phyloP scores from a whole-genome alignment of 2,888 invertebrate species.

The Papilio elwesi region DNA sequence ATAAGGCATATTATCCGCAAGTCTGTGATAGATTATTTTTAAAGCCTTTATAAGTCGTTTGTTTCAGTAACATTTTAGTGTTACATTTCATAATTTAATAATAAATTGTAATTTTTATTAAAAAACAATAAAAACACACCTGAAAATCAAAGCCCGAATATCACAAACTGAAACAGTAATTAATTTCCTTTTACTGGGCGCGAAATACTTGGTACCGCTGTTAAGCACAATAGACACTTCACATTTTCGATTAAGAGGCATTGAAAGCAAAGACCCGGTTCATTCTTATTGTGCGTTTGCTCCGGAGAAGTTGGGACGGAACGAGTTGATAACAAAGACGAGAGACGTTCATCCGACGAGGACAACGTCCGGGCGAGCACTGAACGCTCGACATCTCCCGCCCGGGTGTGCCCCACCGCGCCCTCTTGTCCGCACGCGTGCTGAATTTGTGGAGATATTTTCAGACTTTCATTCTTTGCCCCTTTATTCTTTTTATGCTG shows the following conservation, averaged over 20 bases:
- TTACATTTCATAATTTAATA: too few relatives aligned
- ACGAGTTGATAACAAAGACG: slow-evolving; percentile 39
- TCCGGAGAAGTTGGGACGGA: slow-evolving; percentile 50
- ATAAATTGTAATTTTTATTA: background rate
- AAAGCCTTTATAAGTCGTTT: background rate
- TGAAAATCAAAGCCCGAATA: slow-evolving; percentile 23
- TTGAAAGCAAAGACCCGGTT: slow-evolving; percentile 57
- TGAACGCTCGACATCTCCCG: slow-evolving; percentile 45
- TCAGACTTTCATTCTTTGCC: slow-evolving; percentile 51
- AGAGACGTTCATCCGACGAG: slow-evolving; percentile 46
- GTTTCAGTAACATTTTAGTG: too few relatives aligned
- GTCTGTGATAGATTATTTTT: background rate
- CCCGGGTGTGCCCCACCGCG: slow-evolving; percentile 47
- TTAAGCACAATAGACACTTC: slow-evolving; percentile 53
- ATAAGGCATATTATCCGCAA: too few relatives aligned
- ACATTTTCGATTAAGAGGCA: slow-evolving; percentile 59
- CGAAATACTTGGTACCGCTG: slow-evolving; percentile 20
- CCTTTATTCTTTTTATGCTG: slow-evolving; percentile 56
- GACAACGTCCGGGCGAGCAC: slow-evolving; percentile 62
- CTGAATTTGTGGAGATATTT: slow-evolving; percentile 49
- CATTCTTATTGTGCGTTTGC: slow-evolving; percentile 61
- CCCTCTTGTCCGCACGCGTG: slow-evolving; percentile 54
- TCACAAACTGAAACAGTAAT: slow-evolving; percentile 7
- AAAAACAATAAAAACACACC: slow-evolving; percentile 9
- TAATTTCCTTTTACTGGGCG: slow-evolving; percentile 1